Conservation (phyloP, 2,113 vertebrate genomes). For the Hemiprocne comata region DNA sequence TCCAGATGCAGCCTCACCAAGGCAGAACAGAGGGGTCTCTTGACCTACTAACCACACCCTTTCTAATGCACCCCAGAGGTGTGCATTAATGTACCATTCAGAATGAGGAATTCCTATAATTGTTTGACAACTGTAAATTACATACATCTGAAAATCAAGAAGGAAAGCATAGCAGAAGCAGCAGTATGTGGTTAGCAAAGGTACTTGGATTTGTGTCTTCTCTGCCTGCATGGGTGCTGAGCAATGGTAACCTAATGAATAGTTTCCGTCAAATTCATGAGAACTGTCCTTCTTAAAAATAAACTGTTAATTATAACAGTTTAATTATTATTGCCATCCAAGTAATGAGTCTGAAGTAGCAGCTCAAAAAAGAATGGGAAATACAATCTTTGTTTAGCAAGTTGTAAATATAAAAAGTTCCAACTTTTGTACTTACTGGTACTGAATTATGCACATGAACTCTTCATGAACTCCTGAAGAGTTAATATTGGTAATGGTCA, state of each 20-base stretch:
- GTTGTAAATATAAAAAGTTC: background rate
- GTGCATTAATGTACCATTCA: background rate
- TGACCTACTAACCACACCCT: too few relatives aligned
- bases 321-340: background rate
- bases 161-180: background rate
- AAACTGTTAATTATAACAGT: background rate
- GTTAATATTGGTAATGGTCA: background rate
- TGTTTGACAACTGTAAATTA: constrained; percentile 8
- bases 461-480: background rate
- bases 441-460: background rate
- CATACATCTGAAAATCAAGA: constrained; percentile 14
- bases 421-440: background rate
- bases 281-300: background rate
- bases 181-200: background rate
- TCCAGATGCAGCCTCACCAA: too few relatives aligned
- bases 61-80: too few relatives aligned
- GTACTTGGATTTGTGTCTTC: background rate
- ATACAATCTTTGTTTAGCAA: background rate
- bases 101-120: background rate
- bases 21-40: too few relatives aligned
- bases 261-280: background rate
- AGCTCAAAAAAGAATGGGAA: background rate
- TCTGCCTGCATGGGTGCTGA: background rate
- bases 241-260: background rate
- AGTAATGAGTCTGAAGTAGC: background rate